Evolutionary conservation across 2,113 vertebrate species (phyloP).

Genomic region (Oplegnathus fasciatus): DNA sequence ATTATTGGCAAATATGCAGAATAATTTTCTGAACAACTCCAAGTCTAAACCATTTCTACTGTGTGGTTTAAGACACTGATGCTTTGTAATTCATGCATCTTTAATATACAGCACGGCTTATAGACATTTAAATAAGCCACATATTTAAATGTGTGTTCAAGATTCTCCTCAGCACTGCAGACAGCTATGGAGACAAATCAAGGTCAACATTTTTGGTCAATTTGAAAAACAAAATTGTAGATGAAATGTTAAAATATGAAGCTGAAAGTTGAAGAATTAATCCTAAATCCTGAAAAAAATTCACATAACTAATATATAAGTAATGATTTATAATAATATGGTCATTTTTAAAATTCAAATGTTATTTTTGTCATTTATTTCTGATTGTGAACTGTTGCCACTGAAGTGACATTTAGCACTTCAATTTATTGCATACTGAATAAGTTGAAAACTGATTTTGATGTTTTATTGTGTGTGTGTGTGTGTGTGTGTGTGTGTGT

Average conservation of each 20-base stretch:
- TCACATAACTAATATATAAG: not conserved
- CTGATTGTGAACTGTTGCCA: not conserved
- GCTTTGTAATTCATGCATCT: too few species aligned
- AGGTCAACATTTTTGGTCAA: too few species aligned
- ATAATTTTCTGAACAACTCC: too few species aligned
- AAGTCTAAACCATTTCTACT: too few species aligned
- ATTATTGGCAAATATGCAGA: too few species aligned
- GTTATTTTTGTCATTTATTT: too few species aligned
- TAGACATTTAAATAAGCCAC: not conserved
- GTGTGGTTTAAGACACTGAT: too few species aligned
- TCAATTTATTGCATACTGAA: not conserved
- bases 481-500: constrained; percentile 10
- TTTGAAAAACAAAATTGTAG: not conserved
- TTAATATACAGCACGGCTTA: too few species aligned
- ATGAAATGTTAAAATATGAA: too few species aligned
- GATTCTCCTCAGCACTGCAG: too few species aligned
- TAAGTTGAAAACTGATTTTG: not conserved
- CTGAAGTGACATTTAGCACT: not conserved
- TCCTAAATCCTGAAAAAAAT: not conserved
- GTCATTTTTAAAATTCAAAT: too few species aligned
- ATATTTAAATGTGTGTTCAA: not conserved
- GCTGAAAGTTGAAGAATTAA: not conserved
- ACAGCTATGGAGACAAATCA: too few species aligned
- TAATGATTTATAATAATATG: not conserved
- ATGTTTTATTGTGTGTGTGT: not conserved